These are phyloP conservation scores for Drosophila miranda DNA, from an alignment of 1,140 invertebrate species.

Conservation along the genomic window DNA sequence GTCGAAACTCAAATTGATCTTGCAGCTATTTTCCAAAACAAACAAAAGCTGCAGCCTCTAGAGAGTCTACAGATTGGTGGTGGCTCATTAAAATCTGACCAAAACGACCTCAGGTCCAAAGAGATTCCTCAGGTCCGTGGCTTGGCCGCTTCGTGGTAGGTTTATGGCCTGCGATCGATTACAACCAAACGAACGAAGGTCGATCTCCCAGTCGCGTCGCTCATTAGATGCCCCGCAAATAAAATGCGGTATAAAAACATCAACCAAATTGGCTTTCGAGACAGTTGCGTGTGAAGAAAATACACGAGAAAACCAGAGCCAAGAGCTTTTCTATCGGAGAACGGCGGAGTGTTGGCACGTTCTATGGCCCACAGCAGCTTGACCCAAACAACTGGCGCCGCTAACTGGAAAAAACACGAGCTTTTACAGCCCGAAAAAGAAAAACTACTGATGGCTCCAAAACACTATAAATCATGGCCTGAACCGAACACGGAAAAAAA, in stretches of 20 bases:
- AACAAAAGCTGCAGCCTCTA: slow-evolving; percentile 37
- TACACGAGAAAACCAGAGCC: slow-evolving; percentile 48
- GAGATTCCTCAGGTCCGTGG: slow-evolving; percentile 52
- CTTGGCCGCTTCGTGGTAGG: slow-evolving; percentile 57
- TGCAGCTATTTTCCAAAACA: slow-evolving; percentile 52
- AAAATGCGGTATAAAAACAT: slow-evolving; percentile 77
- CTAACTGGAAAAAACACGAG: slow-evolving; percentile 37
- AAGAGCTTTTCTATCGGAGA: slow-evolving; percentile 2
- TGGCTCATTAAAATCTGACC: slow-evolving; percentile 72
- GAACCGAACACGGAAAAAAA: slow-evolving; percentile 19
- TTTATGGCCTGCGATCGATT: slow-evolving; percentile 68
- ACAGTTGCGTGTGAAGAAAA: slow-evolving; percentile 75
- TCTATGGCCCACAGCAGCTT: slow-evolving; percentile 57
- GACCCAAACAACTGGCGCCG: slow-evolving; percentile 63
- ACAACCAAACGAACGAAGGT: slow-evolving; percentile 69
- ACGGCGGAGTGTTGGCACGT: slow-evolving; percentile 66
- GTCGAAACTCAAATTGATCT: slow-evolving; percentile 24
- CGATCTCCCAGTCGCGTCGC: slow-evolving; percentile 52
- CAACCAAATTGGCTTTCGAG: slow-evolving; percentile 62
- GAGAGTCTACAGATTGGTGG: background rate
- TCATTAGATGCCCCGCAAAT: slow-evolving; percentile 75
- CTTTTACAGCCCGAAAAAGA: slow-evolving; percentile 37
- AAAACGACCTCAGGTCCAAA: slow-evolving; percentile 52
- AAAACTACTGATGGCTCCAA: slow-evolving; percentile 27
- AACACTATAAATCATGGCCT: slow-evolving; percentile 70